Base-by-base conservation (phyloP, 2,888 invertebrate genomes). In the Sturmia bella region DNA sequence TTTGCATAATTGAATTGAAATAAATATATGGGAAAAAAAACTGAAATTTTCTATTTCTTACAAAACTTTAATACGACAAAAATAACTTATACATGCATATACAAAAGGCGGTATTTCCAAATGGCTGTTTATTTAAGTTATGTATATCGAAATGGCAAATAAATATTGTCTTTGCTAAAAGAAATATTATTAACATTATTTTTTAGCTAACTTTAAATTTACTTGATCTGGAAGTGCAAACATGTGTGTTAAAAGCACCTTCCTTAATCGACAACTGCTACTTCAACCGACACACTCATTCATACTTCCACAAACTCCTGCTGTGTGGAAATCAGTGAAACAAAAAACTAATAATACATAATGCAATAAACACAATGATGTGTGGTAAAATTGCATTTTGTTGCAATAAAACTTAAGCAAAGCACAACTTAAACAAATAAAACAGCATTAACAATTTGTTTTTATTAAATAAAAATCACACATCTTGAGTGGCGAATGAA, bases 221-320 rank as follows among this genome's bases (percentile, higher is more conserved):
- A 50, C 27, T 50, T 61, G 50, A 41, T 39, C 50, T 72, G 17
- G 13, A 50, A 72, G 52, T 54, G 52, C 45, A 63, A 45, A 27
- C 69, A 48, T 61, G 41, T 61, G 59, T 59, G 39, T 19, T 50
- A 43, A 72, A 50, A 17, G 50, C 41, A 72, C n/a, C 52, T 72
- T n/a, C 52, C 72, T 61, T 19, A 43, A 19, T n/a, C 37, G 11
- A 52, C 32, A 63, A 54, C 21, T 54, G 63, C 63, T 73, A 45
- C 73, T 54, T 54, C 12, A 63, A 32, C n/a, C 21, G 13, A 61
- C 27, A 43, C 43, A 41, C 41, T n/a, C 15, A 43, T 15, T 4
- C 43, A 43, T 17, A 45, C 17, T 57, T 50, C 52, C 63, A 57
- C 19, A 64, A 32, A 52, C 64, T 64, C 77, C 64, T 57, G 77